Conservation (phyloP, 2,797 vertebrate species). For the Gouania willdenowi region DNA sequence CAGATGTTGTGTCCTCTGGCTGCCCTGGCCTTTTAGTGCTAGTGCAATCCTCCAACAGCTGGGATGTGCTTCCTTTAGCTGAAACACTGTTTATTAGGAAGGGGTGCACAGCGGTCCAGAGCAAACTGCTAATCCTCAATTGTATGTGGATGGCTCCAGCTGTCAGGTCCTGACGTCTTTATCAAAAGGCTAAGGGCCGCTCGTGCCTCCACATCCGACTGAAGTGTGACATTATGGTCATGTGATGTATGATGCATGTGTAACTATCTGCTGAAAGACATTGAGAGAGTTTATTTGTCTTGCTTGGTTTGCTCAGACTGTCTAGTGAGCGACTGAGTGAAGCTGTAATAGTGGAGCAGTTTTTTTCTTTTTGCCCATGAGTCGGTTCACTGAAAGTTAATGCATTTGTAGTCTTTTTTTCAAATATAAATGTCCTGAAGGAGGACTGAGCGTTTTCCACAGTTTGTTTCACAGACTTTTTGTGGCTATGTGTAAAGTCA, state of each 20-base stretch:
- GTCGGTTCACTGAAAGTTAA: constrained; percentile 39
- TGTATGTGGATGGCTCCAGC: constrained; percentile 9
- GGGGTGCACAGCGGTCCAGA: constrained; percentile 18
- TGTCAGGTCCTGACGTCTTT: constrained; percentile 33
- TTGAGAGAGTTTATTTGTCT: constrained; percentile 33
- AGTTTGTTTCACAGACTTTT: too few relatives aligned
- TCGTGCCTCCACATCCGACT: constrained; percentile 20
- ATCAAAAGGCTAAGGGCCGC: constrained; percentile 23
- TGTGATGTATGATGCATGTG: constrained; percentile 21
- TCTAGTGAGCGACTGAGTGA: constrained; percentile 22
- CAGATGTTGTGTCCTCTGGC: constrained; percentile 68
- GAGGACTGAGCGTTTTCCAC: constrained; percentile 3
- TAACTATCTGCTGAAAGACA: constrained; percentile 13
- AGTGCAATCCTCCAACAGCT: constrained; percentile 21
- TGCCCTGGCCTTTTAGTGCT: constrained; percentile 33
- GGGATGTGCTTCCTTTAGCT: constrained; percentile 24
- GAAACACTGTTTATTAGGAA: constrained; percentile 35
- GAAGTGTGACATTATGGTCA: constrained; percentile 36
- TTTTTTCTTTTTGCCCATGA: constrained; percentile 3
- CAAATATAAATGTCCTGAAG: constrained; percentile 11
- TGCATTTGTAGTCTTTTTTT: constrained; percentile 20
- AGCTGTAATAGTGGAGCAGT: constrained; percentile 52
- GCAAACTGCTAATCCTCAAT: constrained; percentile 7
- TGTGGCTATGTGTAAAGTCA: too few relatives aligned
- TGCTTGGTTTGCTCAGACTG: constrained; percentile 13